phyloP scores from a whole-genome alignment of 1,140 invertebrate genomes.

The Anadara kagoshimensis region DNA sequence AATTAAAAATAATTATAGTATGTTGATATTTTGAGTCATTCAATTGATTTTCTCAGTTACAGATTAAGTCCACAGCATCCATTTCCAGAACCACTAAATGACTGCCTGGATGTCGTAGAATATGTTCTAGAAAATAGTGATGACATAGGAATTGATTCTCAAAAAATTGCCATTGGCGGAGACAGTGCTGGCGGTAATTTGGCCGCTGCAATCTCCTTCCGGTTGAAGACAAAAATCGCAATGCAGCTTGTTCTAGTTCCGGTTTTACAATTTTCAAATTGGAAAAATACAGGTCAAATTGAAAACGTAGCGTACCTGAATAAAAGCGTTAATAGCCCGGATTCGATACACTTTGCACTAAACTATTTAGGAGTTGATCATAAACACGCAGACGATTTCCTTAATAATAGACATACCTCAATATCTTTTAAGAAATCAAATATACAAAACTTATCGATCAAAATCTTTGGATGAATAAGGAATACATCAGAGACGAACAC shows the following conservation, averaged over 20 bases:
- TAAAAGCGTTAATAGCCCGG: slow-evolving; percentile 41
- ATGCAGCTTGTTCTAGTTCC: slow-evolving; percentile 64
- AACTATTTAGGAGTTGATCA: slow-evolving; percentile 44
- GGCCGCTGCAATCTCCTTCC: slow-evolving; percentile 46
- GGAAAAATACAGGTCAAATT: slow-evolving; percentile 56
- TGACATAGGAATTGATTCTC: slow-evolving; percentile 41
- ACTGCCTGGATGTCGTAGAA: slow-evolving; percentile 47
- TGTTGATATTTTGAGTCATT: no score
- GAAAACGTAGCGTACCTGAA: slow-evolving; percentile 49
- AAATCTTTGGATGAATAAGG: slow-evolving; percentile 35
- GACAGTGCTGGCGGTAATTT: slow-evolving; percentile 55
- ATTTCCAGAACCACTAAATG: slow-evolving; percentile 47
- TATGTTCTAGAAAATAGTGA: slow-evolving; percentile 42
- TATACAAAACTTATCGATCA: slow-evolving; percentile 36
- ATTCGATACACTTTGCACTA: slow-evolving; percentile 40
- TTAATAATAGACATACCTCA: slow-evolving; percentile 55
- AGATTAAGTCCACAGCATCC: slow-evolving; percentile 49
- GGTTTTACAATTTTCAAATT: slow-evolving; percentile 58
- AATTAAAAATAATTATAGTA: no score
- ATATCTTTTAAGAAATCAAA: slow-evolving; percentile 43
- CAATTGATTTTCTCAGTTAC: slow-evolving; percentile 40
- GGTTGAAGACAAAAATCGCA: slow-evolving; percentile 35
- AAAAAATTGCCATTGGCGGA: slow-evolving; percentile 45
- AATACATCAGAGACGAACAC: slow-evolving; percentile 36
- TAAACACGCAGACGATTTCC: slow-evolving; percentile 33